These are phyloP conservation scores for Parasteatoda lunata DNA, from an alignment of 2,888 invertebrate genomes.

Conservation along the genomic window DNA sequence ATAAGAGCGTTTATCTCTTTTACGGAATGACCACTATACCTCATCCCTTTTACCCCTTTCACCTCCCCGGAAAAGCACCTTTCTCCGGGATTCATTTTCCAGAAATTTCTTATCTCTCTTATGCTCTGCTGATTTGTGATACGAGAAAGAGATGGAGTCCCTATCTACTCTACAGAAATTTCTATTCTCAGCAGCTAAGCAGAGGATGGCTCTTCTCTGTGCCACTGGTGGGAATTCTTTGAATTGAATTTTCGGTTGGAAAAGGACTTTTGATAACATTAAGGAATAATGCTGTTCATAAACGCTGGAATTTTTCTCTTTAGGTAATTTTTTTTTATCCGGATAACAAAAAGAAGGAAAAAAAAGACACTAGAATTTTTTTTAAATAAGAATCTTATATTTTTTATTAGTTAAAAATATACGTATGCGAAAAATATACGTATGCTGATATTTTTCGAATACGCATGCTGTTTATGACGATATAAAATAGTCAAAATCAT, in stretches of 20 bases:
- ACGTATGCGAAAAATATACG: too few relatives aligned
- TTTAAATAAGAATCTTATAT: background rate
- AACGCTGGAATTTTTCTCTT: background rate
- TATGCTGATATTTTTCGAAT: too few relatives aligned
- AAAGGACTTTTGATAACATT: background rate
- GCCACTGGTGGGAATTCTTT: background rate
- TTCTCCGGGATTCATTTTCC: conserved; percentile 46
- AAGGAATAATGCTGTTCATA: background rate
- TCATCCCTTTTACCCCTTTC: conserved; percentile 31
- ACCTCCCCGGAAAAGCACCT: conserved; percentile 25
- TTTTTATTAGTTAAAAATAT: too few relatives aligned
- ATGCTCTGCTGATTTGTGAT: conserved; percentile 51
- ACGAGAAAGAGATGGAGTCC: conserved; percentile 5
- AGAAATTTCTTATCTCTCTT: conserved; percentile 53
- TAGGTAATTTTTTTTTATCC: background rate
- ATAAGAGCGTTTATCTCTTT: conserved; percentile 44
- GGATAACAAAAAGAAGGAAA: background rate
- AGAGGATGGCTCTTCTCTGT: background rate
- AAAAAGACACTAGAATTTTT: background rate
- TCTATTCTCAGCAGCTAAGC: background rate
- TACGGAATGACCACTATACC: conserved; percentile 22
- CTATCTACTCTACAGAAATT: background rate
- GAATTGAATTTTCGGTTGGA: background rate
- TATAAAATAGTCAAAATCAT: too few relatives aligned
- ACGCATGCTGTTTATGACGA: too few relatives aligned